Evolutionary conservation across 2,888 invertebrate genomes (phyloP).

Genomic region (Mimumesa dahlbomi): DNA sequence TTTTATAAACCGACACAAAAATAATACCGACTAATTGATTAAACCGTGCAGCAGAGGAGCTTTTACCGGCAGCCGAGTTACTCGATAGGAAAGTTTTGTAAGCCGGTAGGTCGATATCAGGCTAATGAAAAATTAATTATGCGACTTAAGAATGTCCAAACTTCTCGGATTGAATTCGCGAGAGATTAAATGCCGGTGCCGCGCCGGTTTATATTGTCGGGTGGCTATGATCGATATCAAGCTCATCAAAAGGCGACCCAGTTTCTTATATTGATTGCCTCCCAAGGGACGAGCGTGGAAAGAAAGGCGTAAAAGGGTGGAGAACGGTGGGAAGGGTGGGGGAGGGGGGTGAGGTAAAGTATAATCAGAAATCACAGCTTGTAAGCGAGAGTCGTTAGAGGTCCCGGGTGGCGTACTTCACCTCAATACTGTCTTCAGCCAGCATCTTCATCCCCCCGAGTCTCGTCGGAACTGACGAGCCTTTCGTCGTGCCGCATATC

Average conservation of each 20-base stretch:
- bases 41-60: neutral
- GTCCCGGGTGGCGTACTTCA: slow-evolving; percentile 59
- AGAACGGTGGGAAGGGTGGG: too few species aligned
- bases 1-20: too few species aligned
- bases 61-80: neutral
- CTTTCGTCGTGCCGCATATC: slow-evolving; percentile 66
- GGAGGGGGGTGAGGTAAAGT: slow-evolving; percentile 37
- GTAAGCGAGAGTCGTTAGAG: slow-evolving; percentile 66
- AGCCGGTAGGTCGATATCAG: neutral
- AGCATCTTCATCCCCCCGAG: slow-evolving; percentile 32
- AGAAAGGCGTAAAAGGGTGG: slow-evolving; percentile 47
- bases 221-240: slow-evolving; percentile 9
- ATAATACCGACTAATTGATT: neutral
- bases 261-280: slow-evolving; percentile 50
- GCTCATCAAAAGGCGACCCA: slow-evolving; percentile 40
- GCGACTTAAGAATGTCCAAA: slow-evolving; percentile 9
- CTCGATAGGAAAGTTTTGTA: too few species aligned
- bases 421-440: slow-evolving; percentile 46
- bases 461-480: slow-evolving; percentile 57
- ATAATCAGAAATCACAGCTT: slow-evolving; percentile 70
- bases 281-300: slow-evolving; percentile 13
- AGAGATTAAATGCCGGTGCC: slow-evolving; percentile 7
- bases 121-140: slow-evolving; percentile 31
- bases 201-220: neutral
- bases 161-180: neutral